A percentile compares a stretch with the other conserved stretches of the same genome.
phyloP scores from a whole-genome alignment of 2,797 vertebrate genomes.

The Pipistrellus kuhlii region DNA sequence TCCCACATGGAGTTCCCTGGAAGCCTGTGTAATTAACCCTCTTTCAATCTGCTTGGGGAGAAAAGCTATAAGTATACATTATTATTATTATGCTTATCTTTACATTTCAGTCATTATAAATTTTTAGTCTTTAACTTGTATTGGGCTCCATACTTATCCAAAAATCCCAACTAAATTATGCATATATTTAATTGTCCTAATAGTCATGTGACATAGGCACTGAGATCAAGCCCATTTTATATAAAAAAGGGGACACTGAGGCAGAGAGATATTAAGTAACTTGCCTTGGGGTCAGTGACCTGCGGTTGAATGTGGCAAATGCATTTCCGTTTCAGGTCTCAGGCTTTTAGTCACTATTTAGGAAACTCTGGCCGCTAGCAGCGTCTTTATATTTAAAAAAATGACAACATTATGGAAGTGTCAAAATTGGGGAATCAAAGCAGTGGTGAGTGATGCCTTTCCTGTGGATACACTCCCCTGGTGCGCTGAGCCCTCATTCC shows the following conservation, averaged over 20 bases:
- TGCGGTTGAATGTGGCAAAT: not conserved
- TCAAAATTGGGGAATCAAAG: not conserved
- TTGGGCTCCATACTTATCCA: not conserved
- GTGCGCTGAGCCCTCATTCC: not conserved
- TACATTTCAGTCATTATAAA: not conserved
- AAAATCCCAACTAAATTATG: not conserved
- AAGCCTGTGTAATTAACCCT: not conserved
- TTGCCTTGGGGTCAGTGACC: not conserved
- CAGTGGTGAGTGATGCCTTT: not conserved
- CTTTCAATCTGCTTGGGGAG: not conserved
- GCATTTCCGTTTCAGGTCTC: not conserved
- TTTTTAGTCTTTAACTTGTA: not conserved
- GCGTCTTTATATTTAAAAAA: not conserved
- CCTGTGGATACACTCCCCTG: not conserved
- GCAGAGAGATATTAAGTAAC: not conserved
- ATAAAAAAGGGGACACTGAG: not conserved
- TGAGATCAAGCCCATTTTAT: not conserved
- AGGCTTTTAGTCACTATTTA: slow-evolving; percentile 17
- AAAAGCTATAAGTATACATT: not conserved
- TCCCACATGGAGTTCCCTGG: not conserved
- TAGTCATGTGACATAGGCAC: not conserved
- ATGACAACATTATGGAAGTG: not conserved
- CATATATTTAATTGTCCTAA: not conserved
- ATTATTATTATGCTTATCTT: not conserved
- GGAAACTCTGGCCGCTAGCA: not conserved